Percentiles rank a stretch among this genome's conserved stretches.
These are phyloP conservation scores for Coptodon bakossiorum DNA, from an alignment of 2,113 vertebrate species.

Conservation along the genomic window DNA sequence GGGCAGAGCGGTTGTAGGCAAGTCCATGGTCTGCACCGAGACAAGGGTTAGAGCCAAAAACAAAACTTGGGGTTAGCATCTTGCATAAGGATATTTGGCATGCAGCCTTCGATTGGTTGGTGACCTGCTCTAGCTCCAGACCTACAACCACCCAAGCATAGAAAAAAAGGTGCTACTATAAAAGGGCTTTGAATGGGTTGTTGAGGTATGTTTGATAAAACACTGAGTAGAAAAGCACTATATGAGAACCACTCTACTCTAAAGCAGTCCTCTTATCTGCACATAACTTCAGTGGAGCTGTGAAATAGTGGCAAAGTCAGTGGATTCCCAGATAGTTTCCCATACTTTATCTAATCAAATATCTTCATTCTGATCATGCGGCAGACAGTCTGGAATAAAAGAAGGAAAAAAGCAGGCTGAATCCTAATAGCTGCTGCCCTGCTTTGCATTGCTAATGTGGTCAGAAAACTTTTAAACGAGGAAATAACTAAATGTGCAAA, in stretches of 20 bases:
- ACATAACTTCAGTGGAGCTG: neutral
- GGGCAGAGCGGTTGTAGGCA: neutral
- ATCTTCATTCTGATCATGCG: slow-evolving; percentile 1
- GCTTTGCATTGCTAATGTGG: slow-evolving; percentile 9
- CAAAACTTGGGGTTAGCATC: neutral
- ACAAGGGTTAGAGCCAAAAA: neutral
- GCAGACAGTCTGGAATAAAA: neutral
- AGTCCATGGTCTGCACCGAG: neutral
- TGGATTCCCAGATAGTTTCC: neutral
- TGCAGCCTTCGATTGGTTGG: neutral
- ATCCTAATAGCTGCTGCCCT: neutral
- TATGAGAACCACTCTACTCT: neutral
- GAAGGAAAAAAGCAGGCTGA: neutral
- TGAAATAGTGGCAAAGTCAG: neutral
- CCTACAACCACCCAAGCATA: neutral
- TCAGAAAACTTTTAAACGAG: neutral
- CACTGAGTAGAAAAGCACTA: neutral
- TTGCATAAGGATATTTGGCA: neutral
- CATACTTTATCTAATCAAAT: neutral
- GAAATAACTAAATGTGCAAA: neutral
- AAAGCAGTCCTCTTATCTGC: neutral
- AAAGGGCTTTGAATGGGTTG: neutral
- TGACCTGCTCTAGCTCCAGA: neutral
- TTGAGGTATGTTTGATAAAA: neutral
- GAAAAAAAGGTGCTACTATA: neutral